phyloP scores from a whole-genome alignment of 2,797 vertebrate species.

The Mormyrops boulengeri region DNA sequence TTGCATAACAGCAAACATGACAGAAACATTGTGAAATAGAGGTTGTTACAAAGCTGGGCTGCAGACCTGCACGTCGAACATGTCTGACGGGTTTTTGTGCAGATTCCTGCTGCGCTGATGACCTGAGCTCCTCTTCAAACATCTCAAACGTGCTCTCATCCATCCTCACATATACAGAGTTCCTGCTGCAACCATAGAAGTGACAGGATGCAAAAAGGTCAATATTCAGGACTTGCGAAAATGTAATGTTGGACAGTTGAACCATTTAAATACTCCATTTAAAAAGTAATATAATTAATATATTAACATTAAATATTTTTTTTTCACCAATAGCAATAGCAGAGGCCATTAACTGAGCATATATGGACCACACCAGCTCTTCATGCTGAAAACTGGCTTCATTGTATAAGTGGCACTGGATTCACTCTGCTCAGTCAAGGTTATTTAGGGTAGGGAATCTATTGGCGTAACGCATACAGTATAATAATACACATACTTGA shows the following conservation, averaged over 20 bases:
- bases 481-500: background rate
- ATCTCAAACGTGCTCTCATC: constrained; percentile 61
- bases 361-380: background rate
- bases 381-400: background rate
- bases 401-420: background rate
- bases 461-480: background rate
- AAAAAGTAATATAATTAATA: background rate
- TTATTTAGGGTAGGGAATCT: background rate
- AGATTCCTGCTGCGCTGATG: constrained; percentile 47
- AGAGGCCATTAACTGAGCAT: background rate
- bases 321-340: background rate
- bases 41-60: constrained; percentile 18
- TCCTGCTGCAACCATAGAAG: background rate
- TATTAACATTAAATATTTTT: background rate
- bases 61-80: constrained; percentile 51
- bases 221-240: background rate
- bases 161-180: constrained; percentile 42
- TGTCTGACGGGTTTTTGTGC: constrained; percentile 55
- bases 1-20: background rate
- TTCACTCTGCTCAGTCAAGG: background rate
- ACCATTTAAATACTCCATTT: background rate
- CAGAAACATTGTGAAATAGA: background rate
- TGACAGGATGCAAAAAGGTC: background rate
- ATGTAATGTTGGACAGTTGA: background rate
- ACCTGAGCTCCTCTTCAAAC: constrained; percentile 62